phyloP scores from a whole-genome alignment of 1,140 invertebrate species.

The Gonioctena quinquepunctata region DNA sequence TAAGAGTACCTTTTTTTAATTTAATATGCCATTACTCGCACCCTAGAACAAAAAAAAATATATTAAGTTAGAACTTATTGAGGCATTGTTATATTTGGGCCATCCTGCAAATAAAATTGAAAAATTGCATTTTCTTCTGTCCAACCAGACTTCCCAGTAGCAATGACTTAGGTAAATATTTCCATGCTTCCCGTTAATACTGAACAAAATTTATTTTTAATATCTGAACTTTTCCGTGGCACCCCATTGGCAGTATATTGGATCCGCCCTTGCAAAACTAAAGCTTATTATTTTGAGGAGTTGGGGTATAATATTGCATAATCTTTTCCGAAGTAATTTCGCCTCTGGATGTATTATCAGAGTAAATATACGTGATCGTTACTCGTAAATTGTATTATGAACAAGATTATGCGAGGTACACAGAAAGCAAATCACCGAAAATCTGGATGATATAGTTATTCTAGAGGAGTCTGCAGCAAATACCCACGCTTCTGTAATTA shows the following conservation, averaged over 20 bases:
- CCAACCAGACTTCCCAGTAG: neutral
- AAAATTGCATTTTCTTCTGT: neutral
- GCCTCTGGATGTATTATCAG: constrained; percentile 1
- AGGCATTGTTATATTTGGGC: too few relatives aligned
- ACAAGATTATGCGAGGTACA: constrained; percentile 4
- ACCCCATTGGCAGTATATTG: too few relatives aligned
- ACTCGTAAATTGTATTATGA: neutral
- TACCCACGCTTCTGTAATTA: neutral
- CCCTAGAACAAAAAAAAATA: too few relatives aligned
- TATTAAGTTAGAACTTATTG: too few relatives aligned
- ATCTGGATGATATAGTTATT: constrained; percentile 1
- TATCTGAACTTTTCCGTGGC: neutral
- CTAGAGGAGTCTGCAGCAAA: neutral
- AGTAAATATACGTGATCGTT: constrained; percentile 5
- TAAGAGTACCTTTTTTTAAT: too few relatives aligned
- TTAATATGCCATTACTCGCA: too few relatives aligned
- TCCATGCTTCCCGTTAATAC: too few relatives aligned
- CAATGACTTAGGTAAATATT: neutral
- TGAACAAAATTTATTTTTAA: neutral
- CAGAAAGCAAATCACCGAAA: neutral
- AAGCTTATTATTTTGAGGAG: constrained; percentile 3
- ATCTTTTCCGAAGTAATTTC: constrained; percentile 4
- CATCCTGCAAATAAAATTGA: neutral
- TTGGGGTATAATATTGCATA: neutral
- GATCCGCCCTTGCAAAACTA: too few relatives aligned